These are phyloP conservation scores for Aleiodes alternator DNA, from an alignment of 2,888 invertebrate species.

Conservation along the genomic window DNA sequence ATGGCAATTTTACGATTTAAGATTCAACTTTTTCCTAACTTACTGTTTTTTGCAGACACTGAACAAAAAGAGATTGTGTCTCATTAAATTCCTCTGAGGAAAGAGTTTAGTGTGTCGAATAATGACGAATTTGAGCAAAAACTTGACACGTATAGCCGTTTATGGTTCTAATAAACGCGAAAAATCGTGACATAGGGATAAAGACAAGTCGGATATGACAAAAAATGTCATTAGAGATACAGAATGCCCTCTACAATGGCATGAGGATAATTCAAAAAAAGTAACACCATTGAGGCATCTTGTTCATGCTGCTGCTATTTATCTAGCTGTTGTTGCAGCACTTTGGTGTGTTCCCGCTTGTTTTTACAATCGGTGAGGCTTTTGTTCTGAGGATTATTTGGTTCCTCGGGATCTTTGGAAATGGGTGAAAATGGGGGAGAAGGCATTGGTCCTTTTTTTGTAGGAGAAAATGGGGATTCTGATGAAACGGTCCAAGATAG, in stretches of 20 bases:
- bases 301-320: slow-evolving; percentile 65
- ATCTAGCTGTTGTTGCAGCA: slow-evolving; percentile 63
- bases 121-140: slow-evolving; percentile 33
- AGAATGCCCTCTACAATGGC: slow-evolving; percentile 62
- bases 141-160: slow-evolving; percentile 17
- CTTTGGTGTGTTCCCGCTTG: slow-evolving; percentile 67
- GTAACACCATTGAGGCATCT: slow-evolving; percentile 61
- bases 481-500: too few species aligned
- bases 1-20: slow-evolving; percentile 1
- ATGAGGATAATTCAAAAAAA: slow-evolving; percentile 58
- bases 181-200: slow-evolving; percentile 36
- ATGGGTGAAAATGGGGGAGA: too few species aligned
- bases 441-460: too few species aligned
- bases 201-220: slow-evolving; percentile 51
- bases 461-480: too few species aligned
- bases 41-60: neutral
- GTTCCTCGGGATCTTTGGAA: too few species aligned
- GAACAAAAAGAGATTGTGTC: slow-evolving; percentile 11
- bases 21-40: neutral
- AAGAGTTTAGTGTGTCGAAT: slow-evolving; percentile 31
- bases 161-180: slow-evolving; percentile 25
- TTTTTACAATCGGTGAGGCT: slow-evolving; percentile 68
- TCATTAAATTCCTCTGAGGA: slow-evolving; percentile 28
- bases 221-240: slow-evolving; percentile 42
- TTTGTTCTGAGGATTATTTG: slow-evolving; percentile 19